Conservation (phyloP, 2,113 vertebrate genomes). For the Pomatostomus ruficeps region DNA sequence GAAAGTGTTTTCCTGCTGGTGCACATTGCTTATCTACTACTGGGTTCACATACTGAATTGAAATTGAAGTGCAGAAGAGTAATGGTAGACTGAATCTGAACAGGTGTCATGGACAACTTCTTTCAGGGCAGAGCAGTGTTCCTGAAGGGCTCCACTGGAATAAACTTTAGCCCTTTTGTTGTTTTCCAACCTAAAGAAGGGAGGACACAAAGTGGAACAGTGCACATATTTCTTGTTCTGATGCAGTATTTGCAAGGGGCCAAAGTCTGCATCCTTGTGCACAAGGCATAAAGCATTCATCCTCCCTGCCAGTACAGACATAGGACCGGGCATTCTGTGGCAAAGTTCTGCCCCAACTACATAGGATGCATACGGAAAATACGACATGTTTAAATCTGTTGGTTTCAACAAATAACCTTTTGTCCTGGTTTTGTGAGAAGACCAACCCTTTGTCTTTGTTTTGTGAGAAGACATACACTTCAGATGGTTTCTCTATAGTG, state of each 20-base stretch:
- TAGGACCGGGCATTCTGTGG: neutral
- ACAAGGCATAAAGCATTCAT: neutral
- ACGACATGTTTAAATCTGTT: neutral
- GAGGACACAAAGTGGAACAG: neutral
- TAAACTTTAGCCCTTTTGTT: neutral
- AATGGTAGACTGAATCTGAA: neutral
- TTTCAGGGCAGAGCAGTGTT: neutral
- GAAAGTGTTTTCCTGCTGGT: neutral
- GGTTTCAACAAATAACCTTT: neutral
- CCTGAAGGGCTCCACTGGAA: neutral
- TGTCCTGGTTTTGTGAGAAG: neutral
- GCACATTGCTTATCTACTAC: neutral
- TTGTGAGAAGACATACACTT: neutral
- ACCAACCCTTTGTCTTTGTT: neutral
- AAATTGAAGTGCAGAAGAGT: neutral
- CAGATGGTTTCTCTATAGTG: neutral
- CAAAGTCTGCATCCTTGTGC: neutral
- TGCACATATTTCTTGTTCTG: neutral
- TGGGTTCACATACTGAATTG: neutral
- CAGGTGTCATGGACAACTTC: neutral
- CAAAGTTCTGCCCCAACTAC: neutral
- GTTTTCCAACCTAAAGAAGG: neutral
- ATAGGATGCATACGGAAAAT: neutral
- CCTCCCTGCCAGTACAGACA: neutral
- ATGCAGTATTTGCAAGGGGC: neutral